Base-by-base conservation (phyloP, 2,888 invertebrate genomes). In the Alcis repandata region DNA sequence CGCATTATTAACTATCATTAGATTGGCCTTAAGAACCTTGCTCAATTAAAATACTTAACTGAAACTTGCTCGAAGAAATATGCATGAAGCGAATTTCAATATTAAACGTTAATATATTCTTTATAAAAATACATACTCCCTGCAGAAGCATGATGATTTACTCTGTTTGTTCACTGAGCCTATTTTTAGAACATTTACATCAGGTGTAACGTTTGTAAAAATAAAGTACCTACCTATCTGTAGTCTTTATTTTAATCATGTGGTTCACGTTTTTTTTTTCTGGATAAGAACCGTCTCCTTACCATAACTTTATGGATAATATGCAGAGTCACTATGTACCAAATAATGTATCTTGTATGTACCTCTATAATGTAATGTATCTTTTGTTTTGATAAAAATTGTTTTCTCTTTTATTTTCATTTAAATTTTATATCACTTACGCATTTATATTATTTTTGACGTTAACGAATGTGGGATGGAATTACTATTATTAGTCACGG, bases 51-150 rank as follows among this genome's bases (percentile, higher is more conserved):
- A 82, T 83, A 45, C 33, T 45, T 45, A 80, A 84, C 79, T 84
- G 78, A 79, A 83, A 79, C 79, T 79, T 69, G 85, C 74, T 79
- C 69, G 71, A 75, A 82, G 78, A 79, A 84, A 82, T 86, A 82
- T 79, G 79, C 73, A 71, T 59, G 54, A 68, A 74, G 64, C 51
- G 66, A 80, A 78, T 74, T 77, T 77, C 69, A 68, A 78, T 83
- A 79, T 79, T 77, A 75, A 83, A 83, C 82, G 79, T 69, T 79
- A 83, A 83, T 81, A 74, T 77, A 78, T 80, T 75, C 76, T 79
- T 78, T 74, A 77, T 79, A 78, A 77, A 76, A 78, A 78, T 70
- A 72, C 77, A 78, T 70, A 72, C 77, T 70, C 67, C 59, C 64
- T 70, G 64, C 51, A 59, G 62, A 38, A 49, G 59, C 46, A 43